Evolutionary conservation across 2,113 vertebrate genomes (phyloP).

Genomic region (Delphinapterus leucas): DNA sequence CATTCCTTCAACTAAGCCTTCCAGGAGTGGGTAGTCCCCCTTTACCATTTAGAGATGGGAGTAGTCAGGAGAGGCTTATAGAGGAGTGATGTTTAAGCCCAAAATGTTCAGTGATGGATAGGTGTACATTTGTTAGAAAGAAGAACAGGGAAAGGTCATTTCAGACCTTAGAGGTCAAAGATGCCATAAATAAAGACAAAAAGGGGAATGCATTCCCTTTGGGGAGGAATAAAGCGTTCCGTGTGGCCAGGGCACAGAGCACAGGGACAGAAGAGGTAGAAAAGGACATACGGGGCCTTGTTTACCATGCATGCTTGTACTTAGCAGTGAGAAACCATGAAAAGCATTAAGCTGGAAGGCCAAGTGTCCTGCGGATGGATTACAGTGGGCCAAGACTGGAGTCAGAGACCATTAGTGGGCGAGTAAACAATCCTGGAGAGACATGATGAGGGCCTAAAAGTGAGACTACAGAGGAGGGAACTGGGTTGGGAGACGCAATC

Average conservation of each 20-base stretch:
- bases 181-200: neutral
- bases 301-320: neutral
- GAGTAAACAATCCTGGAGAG: neutral
- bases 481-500: neutral
- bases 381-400: neutral
- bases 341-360: neutral
- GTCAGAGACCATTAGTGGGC: neutral
- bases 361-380: neutral
- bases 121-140: neutral
- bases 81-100: neutral
- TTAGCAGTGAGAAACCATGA: neutral
- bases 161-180: neutral
- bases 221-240: neutral
- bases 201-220: neutral
- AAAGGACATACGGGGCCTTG: neutral
- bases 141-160: neutral
- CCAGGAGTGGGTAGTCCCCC: neutral
- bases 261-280: neutral
- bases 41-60: neutral
- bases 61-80: neutral
- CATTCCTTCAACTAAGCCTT: neutral
- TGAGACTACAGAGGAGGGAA: neutral
- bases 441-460: neutral
- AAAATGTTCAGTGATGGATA: neutral
- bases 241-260: neutral